These are phyloP conservation scores for Teleogryllus occipitalis DNA, from an alignment of 1,140 invertebrate genomes.

Conservation along the genomic window DNA sequence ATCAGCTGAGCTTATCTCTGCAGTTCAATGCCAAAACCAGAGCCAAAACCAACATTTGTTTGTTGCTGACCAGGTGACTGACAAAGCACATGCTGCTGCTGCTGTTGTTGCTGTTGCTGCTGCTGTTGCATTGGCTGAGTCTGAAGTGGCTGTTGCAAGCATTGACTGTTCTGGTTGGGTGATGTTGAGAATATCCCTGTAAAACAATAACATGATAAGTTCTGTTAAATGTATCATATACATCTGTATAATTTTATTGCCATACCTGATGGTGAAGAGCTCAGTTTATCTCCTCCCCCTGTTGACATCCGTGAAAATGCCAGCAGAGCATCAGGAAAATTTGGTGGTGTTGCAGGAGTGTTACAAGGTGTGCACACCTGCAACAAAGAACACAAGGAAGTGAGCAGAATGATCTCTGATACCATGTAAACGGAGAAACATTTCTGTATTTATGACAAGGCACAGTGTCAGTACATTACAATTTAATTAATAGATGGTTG, in stretches of 20 bases:
- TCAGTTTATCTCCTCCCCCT: constrained; percentile 17
- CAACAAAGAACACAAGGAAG: constrained; percentile 6
- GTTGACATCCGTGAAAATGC: constrained; percentile 73
- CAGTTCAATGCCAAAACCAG: constrained; percentile 10
- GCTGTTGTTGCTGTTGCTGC: not conserved
- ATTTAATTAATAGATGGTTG: not conserved
- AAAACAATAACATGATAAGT: not conserved
- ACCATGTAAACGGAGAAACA: not conserved
- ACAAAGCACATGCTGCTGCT: not conserved
- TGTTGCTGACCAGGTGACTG: constrained; percentile 9
- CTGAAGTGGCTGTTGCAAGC: constrained; percentile 11
- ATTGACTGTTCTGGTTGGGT: constrained; percentile 12
- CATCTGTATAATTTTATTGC: not conserved
- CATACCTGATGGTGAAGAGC: constrained; percentile 18
- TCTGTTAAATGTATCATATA: not conserved
- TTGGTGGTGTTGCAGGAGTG: constrained; percentile 81
- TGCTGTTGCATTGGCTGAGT: not conserved
- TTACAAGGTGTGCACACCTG: constrained; percentile 69
- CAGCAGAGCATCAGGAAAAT: constrained; percentile 75
- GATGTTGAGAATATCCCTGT: constrained; percentile 15
- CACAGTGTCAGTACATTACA: too few relatives aligned
- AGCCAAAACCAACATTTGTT: constrained; percentile 1
- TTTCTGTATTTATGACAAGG: not conserved
- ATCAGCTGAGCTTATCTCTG: constrained; percentile 12
- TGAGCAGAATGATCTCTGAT: not conserved